A percentile compares a stretch with the other conserved stretches of the same genome.
Conservation (phyloP, 2,113 vertebrate genomes). For the Scomber colias region DNA sequence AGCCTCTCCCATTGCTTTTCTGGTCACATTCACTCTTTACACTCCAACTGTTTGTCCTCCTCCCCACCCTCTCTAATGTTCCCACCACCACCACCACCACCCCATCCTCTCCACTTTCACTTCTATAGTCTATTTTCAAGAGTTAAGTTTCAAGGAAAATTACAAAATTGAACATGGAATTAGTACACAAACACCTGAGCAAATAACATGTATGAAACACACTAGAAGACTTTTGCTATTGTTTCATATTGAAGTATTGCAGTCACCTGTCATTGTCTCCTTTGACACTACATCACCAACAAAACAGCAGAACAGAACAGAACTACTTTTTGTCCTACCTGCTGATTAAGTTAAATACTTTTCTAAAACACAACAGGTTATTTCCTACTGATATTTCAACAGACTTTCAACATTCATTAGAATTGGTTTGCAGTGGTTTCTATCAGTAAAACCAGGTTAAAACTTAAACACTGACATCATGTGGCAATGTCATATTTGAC, state of each 20-base stretch:
- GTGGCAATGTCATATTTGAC: too few species aligned
- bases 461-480: not conserved
- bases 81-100: not conserved
- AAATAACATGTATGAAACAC: not conserved
- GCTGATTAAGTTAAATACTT: not conserved
- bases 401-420: too few species aligned
- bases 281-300: conserved; percentile 4
- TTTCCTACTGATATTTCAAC: too few species aligned
- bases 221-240: too few species aligned
- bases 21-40: conserved; percentile 50
- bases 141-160: not conserved
- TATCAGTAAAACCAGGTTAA: not conserved
- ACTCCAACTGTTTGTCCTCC: conserved; percentile 6
- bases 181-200: not conserved
- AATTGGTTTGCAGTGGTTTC: not conserved
- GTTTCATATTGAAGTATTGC: too few species aligned
- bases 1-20: conserved; percentile 46
- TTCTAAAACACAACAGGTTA: too few species aligned
- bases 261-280: not conserved
- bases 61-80: not conserved
- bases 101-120: not conserved
- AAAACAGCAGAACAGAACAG: not conserved
- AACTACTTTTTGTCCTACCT: not conserved
- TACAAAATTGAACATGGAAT: not conserved
- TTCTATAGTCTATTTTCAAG: not conserved